A percentile compares a stretch with the other conserved stretches of the same genome.
These are phyloP conservation scores for Turdus rufiventris DNA, from an alignment of 2,113 vertebrate genomes.

Conservation along the genomic window DNA sequence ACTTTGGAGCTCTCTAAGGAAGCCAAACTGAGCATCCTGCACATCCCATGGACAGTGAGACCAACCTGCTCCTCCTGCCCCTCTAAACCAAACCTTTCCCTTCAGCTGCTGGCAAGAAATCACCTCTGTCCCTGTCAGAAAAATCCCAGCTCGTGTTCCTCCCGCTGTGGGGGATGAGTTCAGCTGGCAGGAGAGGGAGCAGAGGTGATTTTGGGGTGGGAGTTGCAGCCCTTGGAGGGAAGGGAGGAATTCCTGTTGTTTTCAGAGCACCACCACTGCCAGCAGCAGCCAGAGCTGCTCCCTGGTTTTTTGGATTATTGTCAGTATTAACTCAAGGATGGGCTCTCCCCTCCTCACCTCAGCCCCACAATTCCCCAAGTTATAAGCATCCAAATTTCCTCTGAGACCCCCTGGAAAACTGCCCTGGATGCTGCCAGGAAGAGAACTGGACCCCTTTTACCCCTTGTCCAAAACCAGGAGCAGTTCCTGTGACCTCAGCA, in stretches of 20 bases:
- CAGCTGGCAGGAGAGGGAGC: not conserved
- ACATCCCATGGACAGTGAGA: not conserved
- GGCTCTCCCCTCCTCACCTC: not conserved
- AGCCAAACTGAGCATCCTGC: slow-evolving; percentile 4
- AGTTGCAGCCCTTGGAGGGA: not conserved
- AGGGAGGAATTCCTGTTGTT: not conserved
- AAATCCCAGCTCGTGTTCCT: not conserved
- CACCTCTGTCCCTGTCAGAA: not conserved
- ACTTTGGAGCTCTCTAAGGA: not conserved
- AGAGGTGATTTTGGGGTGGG: not conserved
- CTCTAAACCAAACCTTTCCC: not conserved
- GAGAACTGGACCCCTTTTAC: not conserved
- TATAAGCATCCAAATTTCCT: not conserved
- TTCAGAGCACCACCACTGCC: not conserved
- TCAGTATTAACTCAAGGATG: not conserved
- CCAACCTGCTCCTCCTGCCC: not conserved
- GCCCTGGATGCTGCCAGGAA: not conserved
- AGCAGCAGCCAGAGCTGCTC: not conserved
- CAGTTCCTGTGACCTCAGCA: not conserved
- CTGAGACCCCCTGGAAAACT: not conserved
- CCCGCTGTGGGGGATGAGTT: rapidly evolving
- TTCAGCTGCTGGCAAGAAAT: not conserved
- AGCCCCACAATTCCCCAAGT: not conserved
- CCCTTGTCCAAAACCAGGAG: not conserved
- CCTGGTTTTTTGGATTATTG: not conserved